These are phyloP conservation scores for Odontomachus brunneus DNA, from an alignment of 1,140 invertebrate species.

Conservation along the genomic window DNA sequence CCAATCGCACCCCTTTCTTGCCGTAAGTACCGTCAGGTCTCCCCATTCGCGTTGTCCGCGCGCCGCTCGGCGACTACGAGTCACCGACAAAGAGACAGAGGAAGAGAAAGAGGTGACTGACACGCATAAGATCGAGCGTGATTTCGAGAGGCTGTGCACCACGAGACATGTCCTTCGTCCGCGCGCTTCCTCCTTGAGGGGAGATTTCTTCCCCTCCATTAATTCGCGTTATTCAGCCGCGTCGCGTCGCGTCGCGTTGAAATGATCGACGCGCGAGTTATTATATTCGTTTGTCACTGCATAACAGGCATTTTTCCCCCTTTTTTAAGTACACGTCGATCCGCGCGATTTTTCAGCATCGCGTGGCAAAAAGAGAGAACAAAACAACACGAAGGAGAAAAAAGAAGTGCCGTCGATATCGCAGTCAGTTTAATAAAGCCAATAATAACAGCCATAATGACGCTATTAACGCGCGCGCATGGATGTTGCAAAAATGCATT, in stretches of 20 bases:
- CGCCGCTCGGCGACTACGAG: constrained; percentile 48
- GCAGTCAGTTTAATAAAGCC: constrained; percentile 66
- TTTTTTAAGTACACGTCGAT: too few species aligned
- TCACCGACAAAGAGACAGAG: background rate
- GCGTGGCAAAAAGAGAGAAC: too few species aligned
- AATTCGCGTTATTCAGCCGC: too few species aligned
- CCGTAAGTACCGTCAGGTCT: constrained; percentile 69
- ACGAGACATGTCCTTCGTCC: background rate
- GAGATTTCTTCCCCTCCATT: background rate
- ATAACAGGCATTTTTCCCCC: too few species aligned
- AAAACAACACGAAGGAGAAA: background rate
- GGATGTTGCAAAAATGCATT: constrained; percentile 61
- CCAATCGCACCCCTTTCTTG: constrained; percentile 73
- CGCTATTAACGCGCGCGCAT: constrained; percentile 60
- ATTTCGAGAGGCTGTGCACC: constrained; percentile 29
- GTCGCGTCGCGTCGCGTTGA: too few species aligned
- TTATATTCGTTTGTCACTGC: too few species aligned
- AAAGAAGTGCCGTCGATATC: constrained; percentile 63
- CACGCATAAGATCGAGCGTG: constrained; percentile 54
- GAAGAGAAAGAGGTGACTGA: constrained; percentile 17
- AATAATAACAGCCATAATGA: constrained; percentile 62
- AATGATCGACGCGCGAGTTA: too few species aligned
- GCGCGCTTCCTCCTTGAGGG: background rate
- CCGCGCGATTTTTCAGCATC: too few species aligned
- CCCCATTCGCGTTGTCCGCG: constrained; percentile 26